These are phyloP conservation scores for Eulemur rubriventer DNA, from an alignment of 2,797 vertebrate genomes.

Conservation along the genomic window DNA sequence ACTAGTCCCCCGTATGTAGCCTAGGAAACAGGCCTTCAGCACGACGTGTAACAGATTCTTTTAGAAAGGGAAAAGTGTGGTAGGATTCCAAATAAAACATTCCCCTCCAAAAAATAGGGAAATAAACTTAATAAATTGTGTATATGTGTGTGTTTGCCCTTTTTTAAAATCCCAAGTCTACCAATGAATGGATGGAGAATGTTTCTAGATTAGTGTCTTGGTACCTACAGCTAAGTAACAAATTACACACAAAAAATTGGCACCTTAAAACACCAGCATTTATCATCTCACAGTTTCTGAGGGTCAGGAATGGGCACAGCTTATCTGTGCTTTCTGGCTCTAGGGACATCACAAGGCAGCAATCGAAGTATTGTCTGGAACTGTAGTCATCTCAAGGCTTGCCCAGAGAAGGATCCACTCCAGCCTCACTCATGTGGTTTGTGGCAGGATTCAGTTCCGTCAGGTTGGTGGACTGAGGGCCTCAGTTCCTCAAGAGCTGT, in stretches of 20 bases:
- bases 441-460: neutral
- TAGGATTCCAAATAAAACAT: neutral
- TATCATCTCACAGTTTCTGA: neutral
- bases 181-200: neutral
- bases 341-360: neutral
- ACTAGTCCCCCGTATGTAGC: no score
- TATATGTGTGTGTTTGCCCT: neutral
- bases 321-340: neutral
- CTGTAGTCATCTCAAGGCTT: neutral
- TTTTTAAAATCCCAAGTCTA: neutral
- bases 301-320: neutral
- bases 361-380: rapidly evolving
- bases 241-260: neutral
- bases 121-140: neutral
- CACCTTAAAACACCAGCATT: neutral
- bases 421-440: neutral
- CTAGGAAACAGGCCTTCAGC: no score
- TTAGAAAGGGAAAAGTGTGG: neutral
- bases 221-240: neutral
- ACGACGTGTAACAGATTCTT: neutral
- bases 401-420: neutral
- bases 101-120: neutral
- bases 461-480: neutral
- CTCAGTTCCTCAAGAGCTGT: neutral
- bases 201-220: neutral